These are phyloP conservation scores for Musca vetustissima DNA, from an alignment of 1,140 invertebrate species.

Conservation along the genomic window DNA sequence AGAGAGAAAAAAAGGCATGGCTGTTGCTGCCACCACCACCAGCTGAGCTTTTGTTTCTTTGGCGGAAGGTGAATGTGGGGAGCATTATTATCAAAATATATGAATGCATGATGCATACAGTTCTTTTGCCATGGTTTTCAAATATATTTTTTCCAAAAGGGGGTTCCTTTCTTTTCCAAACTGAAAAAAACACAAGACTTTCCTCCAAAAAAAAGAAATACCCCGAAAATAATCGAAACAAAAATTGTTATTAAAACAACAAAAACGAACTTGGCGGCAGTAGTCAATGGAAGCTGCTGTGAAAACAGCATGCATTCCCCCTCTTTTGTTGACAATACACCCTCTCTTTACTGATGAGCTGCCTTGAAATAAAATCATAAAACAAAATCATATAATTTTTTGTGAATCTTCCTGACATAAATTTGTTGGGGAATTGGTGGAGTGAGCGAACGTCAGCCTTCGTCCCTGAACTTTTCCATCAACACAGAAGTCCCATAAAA, in stretches of 20 bases:
- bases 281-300: constrained; percentile 18
- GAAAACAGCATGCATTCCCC: constrained; percentile 4
- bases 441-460: no score
- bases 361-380: no score
- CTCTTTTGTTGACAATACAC: no score
- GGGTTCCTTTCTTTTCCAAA: no score
- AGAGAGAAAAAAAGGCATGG: not conserved
- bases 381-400: no score
- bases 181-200: not conserved
- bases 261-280: constrained; percentile 7
- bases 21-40: constrained; percentile 1
- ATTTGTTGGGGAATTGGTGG: no score
- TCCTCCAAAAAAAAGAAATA: not conserved
- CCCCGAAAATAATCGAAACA: not conserved
- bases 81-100: not conserved
- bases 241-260: not conserved
- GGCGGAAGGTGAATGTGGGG: no score
- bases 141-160: no score
- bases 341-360: no score
- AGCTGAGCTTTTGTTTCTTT: constrained; percentile 12
- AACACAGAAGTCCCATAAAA: no score
- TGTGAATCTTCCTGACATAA: no score
- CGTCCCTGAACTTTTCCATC: no score
- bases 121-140: not conserved
- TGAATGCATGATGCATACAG: not conserved